Evolutionary conservation across 2,113 vertebrate species (phyloP), one percentile per base, ranked within the genome.

Genomic region (Nerophis ophidion): DNA sequence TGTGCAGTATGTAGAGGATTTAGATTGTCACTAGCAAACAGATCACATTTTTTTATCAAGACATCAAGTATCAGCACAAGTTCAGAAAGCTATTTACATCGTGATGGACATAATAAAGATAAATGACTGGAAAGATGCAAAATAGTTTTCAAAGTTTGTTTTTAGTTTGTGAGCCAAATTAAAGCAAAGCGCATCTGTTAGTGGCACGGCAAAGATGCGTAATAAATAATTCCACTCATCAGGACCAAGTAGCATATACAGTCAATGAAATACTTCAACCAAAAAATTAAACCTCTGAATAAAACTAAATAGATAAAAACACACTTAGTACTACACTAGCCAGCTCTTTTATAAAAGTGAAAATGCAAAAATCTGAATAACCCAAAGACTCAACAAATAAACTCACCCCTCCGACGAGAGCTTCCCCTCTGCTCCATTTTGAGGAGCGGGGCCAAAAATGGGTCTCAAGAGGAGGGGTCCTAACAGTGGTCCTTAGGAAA

Each of bases 371-470:
- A 5, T 48, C 61, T 5, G 14, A 44, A 13, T 15, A 12, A 4
- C 15, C 6, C 0, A 46, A 49, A 48, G 16, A 15, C 16, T 5
- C 42, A 17, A 11, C 4, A 6, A 12, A 36, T 35, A 62, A 70
- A 84, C 90, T 88, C 80, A 91, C 89, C 89, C 83, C 78, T 88
- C 65, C 74, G 86, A 57, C 69, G 86, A 49, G 86, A 81, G 80
- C 83, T 71, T 68, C 75, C 81, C 85, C 80, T 86, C 2, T 71
- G 87, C 86, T 91, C 90, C 90, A 91, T 91, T 53, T 66, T 84
- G 76, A 71, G 80, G 82, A 85, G 84, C 74, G 8, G 61, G 70
- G 69, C 52, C 58, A 44, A 75, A 72, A 74, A 71, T 8, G 68
- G 70, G 68, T 70, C 17, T 40, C 61, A 61, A 68, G 58, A 67